These are phyloP conservation scores for Lutjanus campechanus DNA, from an alignment of 2,797 vertebrate species.

Conservation along the genomic window DNA sequence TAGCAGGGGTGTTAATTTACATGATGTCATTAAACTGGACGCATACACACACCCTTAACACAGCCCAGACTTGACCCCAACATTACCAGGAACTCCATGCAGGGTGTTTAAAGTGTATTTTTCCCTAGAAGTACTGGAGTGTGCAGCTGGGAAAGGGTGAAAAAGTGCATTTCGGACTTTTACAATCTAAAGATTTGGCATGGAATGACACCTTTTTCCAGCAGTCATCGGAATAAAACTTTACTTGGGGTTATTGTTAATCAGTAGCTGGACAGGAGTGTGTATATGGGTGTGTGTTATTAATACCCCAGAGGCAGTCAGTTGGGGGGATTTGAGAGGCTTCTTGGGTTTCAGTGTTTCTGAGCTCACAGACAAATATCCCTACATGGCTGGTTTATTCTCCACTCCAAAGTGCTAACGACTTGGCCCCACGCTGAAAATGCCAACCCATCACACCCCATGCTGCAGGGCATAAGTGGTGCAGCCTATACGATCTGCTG, in stretches of 20 bases:
- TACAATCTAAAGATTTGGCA: slow-evolving; percentile 9
- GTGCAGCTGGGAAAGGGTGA: background rate
- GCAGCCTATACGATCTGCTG: slow-evolving; percentile 54
- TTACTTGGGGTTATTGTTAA: slow-evolving; percentile 69
- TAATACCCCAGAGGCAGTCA: slow-evolving; percentile 80
- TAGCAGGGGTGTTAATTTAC: slow-evolving; percentile 78
- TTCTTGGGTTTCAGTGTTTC: slow-evolving; percentile 83
- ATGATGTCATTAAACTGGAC: slow-evolving; percentile 83
- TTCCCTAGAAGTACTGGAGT: background rate
- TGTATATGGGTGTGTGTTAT: slow-evolving; percentile 78
- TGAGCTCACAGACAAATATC: slow-evolving; percentile 83
- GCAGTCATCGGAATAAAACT: slow-evolving; percentile 53
- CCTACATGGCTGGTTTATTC: slow-evolving; percentile 82
- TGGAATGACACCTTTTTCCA: slow-evolving; percentile 60
- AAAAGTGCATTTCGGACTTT: slow-evolving; percentile 22
- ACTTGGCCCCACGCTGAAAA: slow-evolving; percentile 58
- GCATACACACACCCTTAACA: slow-evolving; percentile 54
- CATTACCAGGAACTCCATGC: slow-evolving; percentile 43
- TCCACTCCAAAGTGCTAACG: slow-evolving; percentile 69
- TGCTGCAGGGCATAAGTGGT: slow-evolving; percentile 27
- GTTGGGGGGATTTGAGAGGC: slow-evolving; percentile 79
- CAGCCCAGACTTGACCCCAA: slow-evolving; percentile 67
- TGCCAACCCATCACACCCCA: slow-evolving; percentile 49
- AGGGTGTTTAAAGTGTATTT: slow-evolving; percentile 13
- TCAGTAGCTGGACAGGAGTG: slow-evolving; percentile 61